These are phyloP conservation scores for Drosophila ohnishii DNA, from an alignment of 1,140 invertebrate genomes.

Conservation along the genomic window DNA sequence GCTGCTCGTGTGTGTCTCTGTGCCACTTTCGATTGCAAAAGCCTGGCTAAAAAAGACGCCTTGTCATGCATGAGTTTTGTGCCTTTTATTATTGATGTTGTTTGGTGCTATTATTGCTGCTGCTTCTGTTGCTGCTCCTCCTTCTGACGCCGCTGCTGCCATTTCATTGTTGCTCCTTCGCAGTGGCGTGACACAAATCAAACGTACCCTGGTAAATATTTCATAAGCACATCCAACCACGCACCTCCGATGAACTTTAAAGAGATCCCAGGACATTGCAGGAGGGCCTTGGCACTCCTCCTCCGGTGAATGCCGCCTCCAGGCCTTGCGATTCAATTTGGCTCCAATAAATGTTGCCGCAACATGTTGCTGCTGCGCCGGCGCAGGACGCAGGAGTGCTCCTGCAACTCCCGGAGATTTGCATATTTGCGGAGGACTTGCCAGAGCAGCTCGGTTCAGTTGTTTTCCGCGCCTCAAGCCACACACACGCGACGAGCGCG, in stretches of 20 bases:
- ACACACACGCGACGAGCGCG: conserved; percentile 57
- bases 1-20: conserved; percentile 16
- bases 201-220: conserved; percentile 66
- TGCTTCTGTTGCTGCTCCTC: conserved; percentile 13
- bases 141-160: conserved; percentile 12
- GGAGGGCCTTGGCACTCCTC: neutral
- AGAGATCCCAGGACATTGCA: conserved; percentile 6
- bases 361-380: conserved; percentile 71
- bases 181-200: conserved; percentile 70
- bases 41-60: conserved; percentile 67
- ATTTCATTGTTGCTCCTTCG: conserved; percentile 43
- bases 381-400: conserved; percentile 24
- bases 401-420: conserved; percentile 45
- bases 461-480: conserved; percentile 72
- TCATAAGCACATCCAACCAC: conserved; percentile 59
- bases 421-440: conserved; percentile 49
- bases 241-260: conserved; percentile 60
- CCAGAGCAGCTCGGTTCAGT: conserved; percentile 50
- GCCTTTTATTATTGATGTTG: conserved; percentile 67
- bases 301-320: conserved; percentile 3
- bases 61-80: conserved; percentile 73
- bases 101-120: conserved; percentile 45
- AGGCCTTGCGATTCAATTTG: conserved; percentile 64
- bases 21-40: conserved; percentile 71
- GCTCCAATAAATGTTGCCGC: conserved; percentile 74